Evolutionary conservation across 2,797 vertebrate species (phyloP).

Genomic region (Percopsis omiscomaycus): DNA sequence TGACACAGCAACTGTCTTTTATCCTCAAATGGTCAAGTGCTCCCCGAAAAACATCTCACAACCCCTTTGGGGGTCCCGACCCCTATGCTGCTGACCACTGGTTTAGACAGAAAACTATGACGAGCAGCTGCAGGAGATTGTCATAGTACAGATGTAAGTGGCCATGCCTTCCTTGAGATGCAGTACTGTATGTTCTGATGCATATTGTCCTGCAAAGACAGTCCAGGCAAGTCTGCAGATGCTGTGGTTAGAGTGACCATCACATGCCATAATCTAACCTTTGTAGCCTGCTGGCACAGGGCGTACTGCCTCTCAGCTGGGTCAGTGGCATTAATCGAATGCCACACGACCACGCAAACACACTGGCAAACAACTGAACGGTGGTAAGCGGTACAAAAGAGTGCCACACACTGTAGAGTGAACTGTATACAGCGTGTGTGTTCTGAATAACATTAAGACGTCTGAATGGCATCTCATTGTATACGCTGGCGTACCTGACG

Average conservation of each 20-base stretch:
- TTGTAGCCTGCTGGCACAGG: slow-evolving; percentile 43
- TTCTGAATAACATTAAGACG: too few relatives aligned
- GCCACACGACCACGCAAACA: slow-evolving; percentile 35
- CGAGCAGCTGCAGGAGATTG: not conserved
- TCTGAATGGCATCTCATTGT: too few relatives aligned
- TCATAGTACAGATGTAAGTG: slow-evolving; percentile 16
- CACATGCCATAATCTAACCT: slow-evolving; percentile 43
- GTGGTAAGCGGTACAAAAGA: slow-evolving; percentile 14
- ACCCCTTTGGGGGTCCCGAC: too few relatives aligned
- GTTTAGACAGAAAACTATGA: too few relatives aligned
- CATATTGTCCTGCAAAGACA: slow-evolving; percentile 30
- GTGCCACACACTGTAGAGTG: not conserved
- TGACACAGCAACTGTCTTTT: too few relatives aligned
- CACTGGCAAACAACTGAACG: slow-evolving; percentile 28
- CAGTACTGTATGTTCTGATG: not conserved
- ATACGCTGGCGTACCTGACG: slow-evolving; percentile 85
- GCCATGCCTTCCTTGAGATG: slow-evolving; percentile 4
- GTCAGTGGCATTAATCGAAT: slow-evolving; percentile 54
- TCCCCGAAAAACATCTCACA: too few relatives aligned
- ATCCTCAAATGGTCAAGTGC: too few relatives aligned
- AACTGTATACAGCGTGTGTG: not conserved
- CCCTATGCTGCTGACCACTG: too few relatives aligned
- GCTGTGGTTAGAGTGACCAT: slow-evolving; percentile 31
- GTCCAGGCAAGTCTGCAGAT: slow-evolving; percentile 33
- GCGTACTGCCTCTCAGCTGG: slow-evolving; percentile 40